Percentiles rank a stretch among this genome's conserved stretches.
phyloP scores from a whole-genome alignment of 2,113 vertebrate species.

The Orthonyx spaldingii region DNA sequence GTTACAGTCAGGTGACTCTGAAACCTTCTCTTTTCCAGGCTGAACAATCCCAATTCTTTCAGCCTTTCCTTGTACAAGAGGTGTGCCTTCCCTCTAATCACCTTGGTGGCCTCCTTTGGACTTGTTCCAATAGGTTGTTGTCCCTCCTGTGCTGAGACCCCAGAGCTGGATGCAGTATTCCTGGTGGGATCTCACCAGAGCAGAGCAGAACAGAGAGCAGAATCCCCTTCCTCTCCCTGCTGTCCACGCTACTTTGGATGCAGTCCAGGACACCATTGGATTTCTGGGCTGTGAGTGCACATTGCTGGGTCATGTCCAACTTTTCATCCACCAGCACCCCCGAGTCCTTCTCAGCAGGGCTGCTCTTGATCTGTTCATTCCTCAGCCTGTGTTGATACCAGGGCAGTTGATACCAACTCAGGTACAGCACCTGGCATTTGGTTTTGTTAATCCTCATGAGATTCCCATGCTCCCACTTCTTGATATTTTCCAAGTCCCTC shows the following conservation, averaged over 20 bases:
- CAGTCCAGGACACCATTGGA: fast-evolving
- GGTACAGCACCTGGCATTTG: not conserved
- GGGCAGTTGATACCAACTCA: not conserved
- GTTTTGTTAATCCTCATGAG: not conserved
- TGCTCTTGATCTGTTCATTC: not conserved
- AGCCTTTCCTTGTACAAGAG: fast-evolving
- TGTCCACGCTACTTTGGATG: fast-evolving
- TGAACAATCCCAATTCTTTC: not conserved
- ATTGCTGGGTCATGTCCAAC: not conserved
- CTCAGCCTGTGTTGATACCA: not conserved
- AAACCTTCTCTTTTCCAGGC: not conserved
- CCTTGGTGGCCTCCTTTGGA: not conserved
- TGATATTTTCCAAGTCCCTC: not conserved
- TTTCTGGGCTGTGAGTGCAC: not conserved
- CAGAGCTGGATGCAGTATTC: not conserved
- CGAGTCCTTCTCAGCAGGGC: not conserved
- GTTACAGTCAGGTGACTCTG: not conserved
- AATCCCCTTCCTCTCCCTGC: fast-evolving
- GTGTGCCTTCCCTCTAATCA: not conserved
- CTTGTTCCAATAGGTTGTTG: not conserved
- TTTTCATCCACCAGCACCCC: not conserved
- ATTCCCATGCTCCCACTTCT: not conserved
- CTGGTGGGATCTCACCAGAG: not conserved
- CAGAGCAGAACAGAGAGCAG: fast-evolving
- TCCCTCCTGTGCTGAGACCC: too few species aligned